Evolutionary conservation across 2,888 invertebrate genomes (phyloP).

Genomic region (Archips crataeganus): DNA sequence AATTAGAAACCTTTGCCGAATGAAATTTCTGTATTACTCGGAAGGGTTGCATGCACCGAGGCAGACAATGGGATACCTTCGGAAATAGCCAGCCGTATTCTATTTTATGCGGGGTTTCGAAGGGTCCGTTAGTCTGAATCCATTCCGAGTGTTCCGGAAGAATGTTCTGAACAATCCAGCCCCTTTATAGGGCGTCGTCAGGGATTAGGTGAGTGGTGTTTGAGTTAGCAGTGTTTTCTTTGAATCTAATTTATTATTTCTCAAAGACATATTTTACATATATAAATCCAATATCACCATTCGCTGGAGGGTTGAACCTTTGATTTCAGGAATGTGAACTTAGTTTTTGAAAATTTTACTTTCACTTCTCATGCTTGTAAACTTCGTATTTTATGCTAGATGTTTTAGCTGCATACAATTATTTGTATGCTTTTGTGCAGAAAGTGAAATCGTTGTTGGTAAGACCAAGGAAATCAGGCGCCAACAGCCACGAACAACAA

Average conservation of each 20-base stretch:
- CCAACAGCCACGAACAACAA: no score
- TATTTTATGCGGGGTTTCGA: constrained; percentile 76
- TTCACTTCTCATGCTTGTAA: no score
- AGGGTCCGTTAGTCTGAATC: constrained; percentile 78
- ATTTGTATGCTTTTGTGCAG: no score
- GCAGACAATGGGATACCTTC: constrained; percentile 74
- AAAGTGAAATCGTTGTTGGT: no score
- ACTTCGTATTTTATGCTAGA: no score
- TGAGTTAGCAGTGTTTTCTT: constrained; percentile 29
- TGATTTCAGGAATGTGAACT: not conserved
- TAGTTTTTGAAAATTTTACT: not conserved
- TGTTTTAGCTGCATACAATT: no score
- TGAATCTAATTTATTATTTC: constrained; percentile 22
- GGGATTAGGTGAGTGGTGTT: constrained; percentile 31
- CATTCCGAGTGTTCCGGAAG: constrained; percentile 74
- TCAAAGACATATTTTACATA: not conserved
- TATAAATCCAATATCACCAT: not conserved
- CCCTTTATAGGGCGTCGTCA: constrained; percentile 67
- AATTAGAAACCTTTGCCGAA: constrained; percentile 56
- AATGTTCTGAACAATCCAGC: constrained; percentile 78
- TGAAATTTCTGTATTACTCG: constrained; percentile 66
- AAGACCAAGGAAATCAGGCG: no score
- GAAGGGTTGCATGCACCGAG: constrained; percentile 76
- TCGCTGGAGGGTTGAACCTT: not conserved
- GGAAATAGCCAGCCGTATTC: constrained; percentile 76